Evolutionary conservation across 2,797 vertebrate species (phyloP), one percentile per base, ranked within the genome.

Genomic region (Lophotriccus pileatus): DNA sequence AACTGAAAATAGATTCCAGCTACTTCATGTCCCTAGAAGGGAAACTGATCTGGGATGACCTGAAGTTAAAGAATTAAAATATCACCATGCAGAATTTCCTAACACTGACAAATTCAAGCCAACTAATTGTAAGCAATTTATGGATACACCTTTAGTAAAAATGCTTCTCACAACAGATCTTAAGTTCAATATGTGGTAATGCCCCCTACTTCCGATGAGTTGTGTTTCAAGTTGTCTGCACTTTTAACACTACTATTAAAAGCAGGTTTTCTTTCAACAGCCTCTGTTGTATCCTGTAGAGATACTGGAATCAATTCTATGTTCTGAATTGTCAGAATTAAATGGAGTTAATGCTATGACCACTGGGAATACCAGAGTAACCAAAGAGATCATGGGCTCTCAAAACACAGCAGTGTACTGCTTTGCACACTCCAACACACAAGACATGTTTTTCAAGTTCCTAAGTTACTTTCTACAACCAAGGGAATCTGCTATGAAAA

Each of bases 111-210:
- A 69, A 64, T 2, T 19, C 60, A 84, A 78, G 32, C 22, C 23
- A 66, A n/a, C 12, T 46, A 63, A 43, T 36, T n/a, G 32, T 7
- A 50, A 39, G 14, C 46, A 62, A 53, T 17, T 36, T 72, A 53
- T 64, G 46, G 34, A 36, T 72, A 22, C 32, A 36, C 0, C 5
- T 47, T 67, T 37, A 87, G 41, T 41, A 84, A 25, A 92, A 78
- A 41, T 3, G 5, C 23, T 81, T 39, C 66, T 87, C 44, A 30
- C 22, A 72, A 30, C n/a, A 70, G 60, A 43, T 22, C 22, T 53
- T 9, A n/a, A 55, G 30, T 37, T 67, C 58, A 83, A 17, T 23
- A 36, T 0, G 0, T 36, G 16, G 52, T 74, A 63, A 66, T 1
- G 6, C 5, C 3, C 10, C 14, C 23, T 14, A 10, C 9, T 27